phyloP scores from a whole-genome alignment of 2,888 invertebrate genomes.

The Labia minor region DNA sequence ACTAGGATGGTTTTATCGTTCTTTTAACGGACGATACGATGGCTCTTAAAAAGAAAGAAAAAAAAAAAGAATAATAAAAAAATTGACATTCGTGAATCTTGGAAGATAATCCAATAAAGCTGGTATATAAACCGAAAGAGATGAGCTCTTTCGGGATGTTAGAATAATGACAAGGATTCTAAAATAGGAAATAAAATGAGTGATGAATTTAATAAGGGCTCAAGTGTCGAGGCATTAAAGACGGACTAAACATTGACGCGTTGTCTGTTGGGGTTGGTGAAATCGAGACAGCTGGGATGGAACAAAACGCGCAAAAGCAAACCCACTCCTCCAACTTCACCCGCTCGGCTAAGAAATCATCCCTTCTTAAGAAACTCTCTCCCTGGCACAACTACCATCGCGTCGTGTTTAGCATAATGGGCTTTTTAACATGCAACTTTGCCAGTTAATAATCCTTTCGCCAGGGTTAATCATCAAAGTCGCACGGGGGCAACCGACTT shows the following conservation, averaged over 20 bases:
- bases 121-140: no score
- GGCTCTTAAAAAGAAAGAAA: no score
- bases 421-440: constrained; percentile 13
- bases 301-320: background rate
- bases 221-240: constrained; percentile 1
- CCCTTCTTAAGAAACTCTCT: background rate
- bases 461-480: constrained; percentile 13
- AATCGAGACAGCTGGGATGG: background rate
- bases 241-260: background rate
- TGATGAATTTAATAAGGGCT: background rate
- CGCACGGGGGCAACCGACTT: constrained; percentile 22
- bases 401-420: background rate
- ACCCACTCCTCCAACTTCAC: background rate
- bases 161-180: background rate
- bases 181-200: background rate
- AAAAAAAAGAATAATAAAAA: no score
- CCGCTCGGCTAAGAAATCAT: constrained; percentile 26
- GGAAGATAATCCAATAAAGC: no score
- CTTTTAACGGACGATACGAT: no score
- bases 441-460: constrained; percentile 13
- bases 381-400: constrained; percentile 24
- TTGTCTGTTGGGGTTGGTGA: background rate
- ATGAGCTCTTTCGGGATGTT: no score
- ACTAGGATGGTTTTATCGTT: no score
- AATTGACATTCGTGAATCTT: no score